phyloP scores from a whole-genome alignment of 2,797 vertebrate genomes.

The Vipera latastei region DNA sequence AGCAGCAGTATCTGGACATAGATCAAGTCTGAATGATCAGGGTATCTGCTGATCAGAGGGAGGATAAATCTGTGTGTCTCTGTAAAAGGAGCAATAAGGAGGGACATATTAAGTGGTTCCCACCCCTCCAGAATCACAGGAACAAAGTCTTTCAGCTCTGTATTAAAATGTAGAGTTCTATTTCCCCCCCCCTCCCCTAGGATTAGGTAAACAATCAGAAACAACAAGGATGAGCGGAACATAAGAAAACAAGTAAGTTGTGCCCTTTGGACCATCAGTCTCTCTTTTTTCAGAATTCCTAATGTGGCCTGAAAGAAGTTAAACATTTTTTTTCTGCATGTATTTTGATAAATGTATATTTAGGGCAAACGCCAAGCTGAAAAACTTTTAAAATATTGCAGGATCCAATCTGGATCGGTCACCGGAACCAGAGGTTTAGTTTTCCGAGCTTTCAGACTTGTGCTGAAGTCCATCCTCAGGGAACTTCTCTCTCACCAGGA shows the following conservation, averaged over 20 bases:
- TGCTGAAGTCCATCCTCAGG: too few species aligned
- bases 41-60: not conserved
- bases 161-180: not conserved
- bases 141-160: not conserved
- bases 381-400: not conserved
- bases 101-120: not conserved
- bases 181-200: not conserved
- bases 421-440: not conserved
- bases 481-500: too few species aligned
- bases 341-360: not conserved
- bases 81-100: not conserved
- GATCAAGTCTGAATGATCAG: not conserved
- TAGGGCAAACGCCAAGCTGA: not conserved
- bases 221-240: not conserved
- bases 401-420: not conserved
- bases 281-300: not conserved
- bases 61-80: not conserved
- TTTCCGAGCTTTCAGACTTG: not conserved
- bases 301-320: not conserved
- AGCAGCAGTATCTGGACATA: not conserved
- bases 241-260: not conserved
- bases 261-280: not conserved
- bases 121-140: not conserved
- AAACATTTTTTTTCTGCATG: not conserved
- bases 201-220: not conserved